phyloP scores from a whole-genome alignment of 2,888 invertebrate species.

The Zelleria hepariella region DNA sequence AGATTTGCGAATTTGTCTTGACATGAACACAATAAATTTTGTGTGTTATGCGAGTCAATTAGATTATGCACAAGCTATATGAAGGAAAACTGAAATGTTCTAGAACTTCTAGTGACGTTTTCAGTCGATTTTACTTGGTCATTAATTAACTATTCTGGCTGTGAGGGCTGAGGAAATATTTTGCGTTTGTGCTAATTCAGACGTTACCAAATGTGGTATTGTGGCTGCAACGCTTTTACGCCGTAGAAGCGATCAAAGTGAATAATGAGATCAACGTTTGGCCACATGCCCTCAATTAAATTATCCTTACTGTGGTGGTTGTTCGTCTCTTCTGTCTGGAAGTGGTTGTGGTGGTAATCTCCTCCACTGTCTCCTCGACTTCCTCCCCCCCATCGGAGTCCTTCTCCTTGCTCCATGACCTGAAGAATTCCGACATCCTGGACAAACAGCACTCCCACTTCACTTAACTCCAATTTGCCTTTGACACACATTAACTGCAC shows the following conservation, averaged over 20 bases:
- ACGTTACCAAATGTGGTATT: background rate
- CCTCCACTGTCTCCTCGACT: constrained; percentile 42
- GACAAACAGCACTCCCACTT: constrained; percentile 33
- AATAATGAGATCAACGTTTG: too few relatives aligned
- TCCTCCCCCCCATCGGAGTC: constrained; percentile 30
- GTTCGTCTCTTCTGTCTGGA: constrained; percentile 31
- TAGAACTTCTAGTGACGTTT: background rate
- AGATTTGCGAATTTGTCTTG: background rate
- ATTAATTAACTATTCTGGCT: too few relatives aligned
- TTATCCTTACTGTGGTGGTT: constrained; percentile 39
- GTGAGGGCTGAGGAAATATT: too few relatives aligned
- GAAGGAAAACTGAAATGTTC: background rate
- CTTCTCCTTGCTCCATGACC: constrained; percentile 49
- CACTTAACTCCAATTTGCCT: constrained; percentile 41
- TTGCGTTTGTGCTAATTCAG: background rate
- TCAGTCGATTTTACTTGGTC: background rate
- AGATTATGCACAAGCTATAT: background rate
- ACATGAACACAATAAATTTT: background rate
- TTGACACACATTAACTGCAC: constrained; percentile 56
- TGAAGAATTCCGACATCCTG: constrained; percentile 65
- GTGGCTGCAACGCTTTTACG: background rate
- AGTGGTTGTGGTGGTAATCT: constrained; percentile 56
- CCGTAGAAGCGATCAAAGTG: constrained; percentile 35
- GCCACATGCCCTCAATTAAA: background rate
- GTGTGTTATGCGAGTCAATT: background rate